These are phyloP conservation scores for Rotaria macrura DNA, from an alignment of 2,888 invertebrate species.

Conservation along the genomic window DNA sequence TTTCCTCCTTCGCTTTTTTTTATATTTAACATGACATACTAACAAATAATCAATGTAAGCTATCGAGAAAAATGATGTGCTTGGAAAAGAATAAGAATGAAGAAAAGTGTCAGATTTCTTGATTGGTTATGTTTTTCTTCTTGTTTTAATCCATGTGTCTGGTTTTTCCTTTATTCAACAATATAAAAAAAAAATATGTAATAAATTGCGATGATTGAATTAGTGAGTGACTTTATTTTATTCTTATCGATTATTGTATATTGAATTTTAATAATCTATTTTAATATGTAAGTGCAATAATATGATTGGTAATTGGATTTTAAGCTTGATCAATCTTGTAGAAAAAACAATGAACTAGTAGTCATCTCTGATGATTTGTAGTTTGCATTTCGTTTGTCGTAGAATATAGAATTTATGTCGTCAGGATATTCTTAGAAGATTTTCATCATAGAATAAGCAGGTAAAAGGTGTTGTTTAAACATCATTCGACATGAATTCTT, in stretches of 20 bases:
- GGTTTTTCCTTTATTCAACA: no score
- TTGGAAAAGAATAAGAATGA: neutral
- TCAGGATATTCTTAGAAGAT: neutral
- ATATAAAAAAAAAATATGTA: no score
- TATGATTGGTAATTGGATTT: no score
- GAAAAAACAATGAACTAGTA: neutral
- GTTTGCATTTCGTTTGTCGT: neutral
- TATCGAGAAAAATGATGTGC: neutral
- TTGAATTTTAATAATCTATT: no score
- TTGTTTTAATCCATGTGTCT: neutral
- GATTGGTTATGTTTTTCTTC: neutral
- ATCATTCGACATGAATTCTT: conserved; percentile 14
- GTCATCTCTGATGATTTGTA: no score
- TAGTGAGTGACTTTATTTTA: no score
- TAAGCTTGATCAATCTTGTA: neutral
- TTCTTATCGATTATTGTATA: no score
- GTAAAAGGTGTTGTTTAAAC: conserved; percentile 23
- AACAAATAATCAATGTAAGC: neutral
- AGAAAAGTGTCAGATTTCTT: neutral
- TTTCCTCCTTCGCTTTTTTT: neutral
- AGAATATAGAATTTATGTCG: neutral
- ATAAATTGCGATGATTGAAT: no score
- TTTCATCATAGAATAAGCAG: neutral
- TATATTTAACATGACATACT: neutral
- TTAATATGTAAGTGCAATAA: no score